These are phyloP conservation scores for Phrynocephalus guinanensis DNA, from an alignment of 2,797 vertebrate genomes.

Conservation along the genomic window DNA sequence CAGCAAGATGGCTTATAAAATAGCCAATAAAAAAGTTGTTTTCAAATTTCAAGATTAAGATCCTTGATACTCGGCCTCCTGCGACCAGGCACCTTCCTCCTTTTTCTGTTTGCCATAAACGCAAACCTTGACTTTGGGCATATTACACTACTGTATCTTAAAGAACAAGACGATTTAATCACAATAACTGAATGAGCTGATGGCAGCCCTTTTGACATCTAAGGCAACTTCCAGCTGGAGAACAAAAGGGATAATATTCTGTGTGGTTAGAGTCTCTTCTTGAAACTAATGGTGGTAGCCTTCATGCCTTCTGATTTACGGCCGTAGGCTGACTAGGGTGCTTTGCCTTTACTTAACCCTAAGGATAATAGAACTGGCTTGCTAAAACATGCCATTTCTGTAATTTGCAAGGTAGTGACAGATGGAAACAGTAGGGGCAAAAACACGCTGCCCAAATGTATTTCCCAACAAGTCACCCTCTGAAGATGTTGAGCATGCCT, in stretches of 20 bases:
- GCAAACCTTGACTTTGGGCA: not conserved
- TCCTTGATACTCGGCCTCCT: conserved; percentile 5
- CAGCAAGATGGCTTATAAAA: conserved; percentile 6
- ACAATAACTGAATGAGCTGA: not conserved
- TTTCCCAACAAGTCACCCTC: not conserved
- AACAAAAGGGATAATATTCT: conserved; percentile 28
- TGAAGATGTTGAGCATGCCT: not conserved
- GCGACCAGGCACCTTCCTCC: rapidly evolving
- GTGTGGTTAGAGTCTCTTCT: not conserved
- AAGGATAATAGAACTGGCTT: not conserved
- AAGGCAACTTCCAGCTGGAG: not conserved
- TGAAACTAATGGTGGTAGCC: conserved; percentile 7
- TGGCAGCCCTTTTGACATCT: conserved; percentile 21
- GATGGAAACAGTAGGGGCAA: not conserved
- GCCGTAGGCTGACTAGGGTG: conserved; percentile 27
- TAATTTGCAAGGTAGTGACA: not conserved
- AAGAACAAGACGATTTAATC: not conserved
- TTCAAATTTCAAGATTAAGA: conserved; percentile 22
- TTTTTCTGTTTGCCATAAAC: not conserved
- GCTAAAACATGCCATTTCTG: not conserved
- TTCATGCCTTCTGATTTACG: conserved; percentile 14
- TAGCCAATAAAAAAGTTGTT: not conserved
- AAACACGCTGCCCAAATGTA: not conserved
- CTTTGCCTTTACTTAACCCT: not conserved
- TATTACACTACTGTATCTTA: not conserved